Conservation (phyloP, 2,113 vertebrate genomes). For the Vombatus ursinus region DNA sequence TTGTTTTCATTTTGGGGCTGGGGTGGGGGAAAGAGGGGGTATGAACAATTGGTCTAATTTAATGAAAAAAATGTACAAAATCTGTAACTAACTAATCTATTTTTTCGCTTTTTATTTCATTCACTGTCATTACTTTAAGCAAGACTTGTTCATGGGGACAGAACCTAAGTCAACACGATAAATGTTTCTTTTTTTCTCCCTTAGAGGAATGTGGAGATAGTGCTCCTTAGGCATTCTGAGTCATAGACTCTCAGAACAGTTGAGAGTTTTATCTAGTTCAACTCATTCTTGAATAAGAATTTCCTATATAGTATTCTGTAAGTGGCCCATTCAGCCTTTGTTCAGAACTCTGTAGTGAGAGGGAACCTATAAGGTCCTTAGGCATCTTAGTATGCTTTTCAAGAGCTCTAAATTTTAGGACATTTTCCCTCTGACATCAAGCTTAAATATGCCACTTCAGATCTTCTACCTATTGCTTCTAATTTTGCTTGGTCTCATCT, state of each 20-base stretch:
- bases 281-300: neutral
- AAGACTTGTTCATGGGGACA: neutral
- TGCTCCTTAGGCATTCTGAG: neutral
- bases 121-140: neutral
- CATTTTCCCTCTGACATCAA: neutral
- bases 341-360: neutral
- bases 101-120: neutral
- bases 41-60: neutral
- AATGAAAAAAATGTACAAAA: neutral
- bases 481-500: neutral
- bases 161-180: neutral
- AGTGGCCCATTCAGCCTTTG: neutral
- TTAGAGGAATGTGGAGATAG: neutral
- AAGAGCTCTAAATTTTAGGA: neutral
- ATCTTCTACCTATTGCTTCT: neutral
- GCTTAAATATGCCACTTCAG: neutral
- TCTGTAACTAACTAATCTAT: neutral
- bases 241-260: neutral
- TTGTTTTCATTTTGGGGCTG: neutral
- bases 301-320: neutral
- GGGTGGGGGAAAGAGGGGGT: neutral
- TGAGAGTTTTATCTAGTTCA: neutral
- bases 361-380: neutral
- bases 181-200: neutral
- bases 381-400: neutral